These are phyloP conservation scores for Martes martes DNA, from an alignment of 2,113 vertebrate genomes.

Conservation along the genomic window DNA sequence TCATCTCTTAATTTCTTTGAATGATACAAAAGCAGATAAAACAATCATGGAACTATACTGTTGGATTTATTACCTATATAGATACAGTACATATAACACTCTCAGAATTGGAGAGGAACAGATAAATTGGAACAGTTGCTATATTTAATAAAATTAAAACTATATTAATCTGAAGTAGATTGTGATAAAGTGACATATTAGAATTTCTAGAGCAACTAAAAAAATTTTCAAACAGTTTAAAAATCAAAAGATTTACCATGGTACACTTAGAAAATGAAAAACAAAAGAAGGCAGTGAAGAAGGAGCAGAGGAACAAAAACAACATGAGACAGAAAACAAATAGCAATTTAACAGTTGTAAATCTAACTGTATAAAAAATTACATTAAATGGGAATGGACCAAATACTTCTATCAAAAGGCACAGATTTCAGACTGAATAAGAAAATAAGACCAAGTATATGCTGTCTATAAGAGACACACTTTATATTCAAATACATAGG, in stretches of 20 bases:
- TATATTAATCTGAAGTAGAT: neutral
- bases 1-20: neutral
- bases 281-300: neutral
- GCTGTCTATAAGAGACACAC: neutral
- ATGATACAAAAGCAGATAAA: neutral
- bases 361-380: neutral
- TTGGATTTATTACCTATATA: neutral
- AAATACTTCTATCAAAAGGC: neutral
- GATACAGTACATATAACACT: neutral
- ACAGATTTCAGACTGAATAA: neutral
- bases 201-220: neutral
- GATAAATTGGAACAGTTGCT: neutral
- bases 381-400: neutral
- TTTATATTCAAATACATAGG: neutral
- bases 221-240: neutral
- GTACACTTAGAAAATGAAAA: neutral
- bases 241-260: neutral
- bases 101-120: neutral
- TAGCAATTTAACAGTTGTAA: neutral
- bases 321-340: neutral
- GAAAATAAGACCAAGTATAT: neutral
- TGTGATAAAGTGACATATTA: neutral
- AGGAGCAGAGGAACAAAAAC: neutral
- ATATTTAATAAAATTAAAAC: neutral
- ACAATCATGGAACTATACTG: neutral